Base-by-base conservation (phyloP, 2,888 invertebrate species). In the Dascillus cervinus region DNA sequence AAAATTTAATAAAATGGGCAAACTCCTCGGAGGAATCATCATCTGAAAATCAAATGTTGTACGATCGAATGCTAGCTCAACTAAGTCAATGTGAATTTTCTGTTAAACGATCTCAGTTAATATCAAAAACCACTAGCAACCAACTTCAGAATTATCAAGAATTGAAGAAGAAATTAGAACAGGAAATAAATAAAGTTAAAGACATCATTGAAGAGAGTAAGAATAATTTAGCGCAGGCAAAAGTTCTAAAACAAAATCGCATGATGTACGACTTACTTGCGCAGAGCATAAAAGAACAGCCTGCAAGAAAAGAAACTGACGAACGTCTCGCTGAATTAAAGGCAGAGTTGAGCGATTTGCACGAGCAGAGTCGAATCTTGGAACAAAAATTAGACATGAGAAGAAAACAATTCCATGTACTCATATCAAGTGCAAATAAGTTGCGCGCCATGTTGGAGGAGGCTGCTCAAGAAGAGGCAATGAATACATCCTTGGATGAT, bases 191-290 rank as follows among this genome's bases (percentile, higher is more conserved):
- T 46, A 70, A 79, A 27, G 89, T 90, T 1, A 84, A 86, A 56
- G 68, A 72, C 8, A 82, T 86, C 44, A 91, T 95, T 46, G 79
- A 83, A 39, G 77, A 77, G 35, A 87, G 86, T 35, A 91, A 94
- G 65, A 66, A 71, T 4, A 87, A 88, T 49, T 64, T 92, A 4
- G 75, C 80, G 22, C 74, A 84, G 53, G 91, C 91, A 0, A 89
- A 89, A 58, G 79, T 83, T 45, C 81, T 91, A 13, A 75, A 94
- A 8, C 88, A 89, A 57, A 90, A 95, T 60, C 75, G 88, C 52
- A 82, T 86, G 67, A 92, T 94, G 60, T 95, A 95, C 66, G 92
- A 95, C 68, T 81, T 91, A 6, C 56, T 95, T 21, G 94, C 94
- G 0, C 88, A 89, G 60, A 79, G 91, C 1, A 94, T 95, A 39